Evolutionary conservation across 2,797 vertebrate genomes (phyloP), one percentile per base, ranked within the genome.

Genomic region (Argya squamiceps): DNA sequence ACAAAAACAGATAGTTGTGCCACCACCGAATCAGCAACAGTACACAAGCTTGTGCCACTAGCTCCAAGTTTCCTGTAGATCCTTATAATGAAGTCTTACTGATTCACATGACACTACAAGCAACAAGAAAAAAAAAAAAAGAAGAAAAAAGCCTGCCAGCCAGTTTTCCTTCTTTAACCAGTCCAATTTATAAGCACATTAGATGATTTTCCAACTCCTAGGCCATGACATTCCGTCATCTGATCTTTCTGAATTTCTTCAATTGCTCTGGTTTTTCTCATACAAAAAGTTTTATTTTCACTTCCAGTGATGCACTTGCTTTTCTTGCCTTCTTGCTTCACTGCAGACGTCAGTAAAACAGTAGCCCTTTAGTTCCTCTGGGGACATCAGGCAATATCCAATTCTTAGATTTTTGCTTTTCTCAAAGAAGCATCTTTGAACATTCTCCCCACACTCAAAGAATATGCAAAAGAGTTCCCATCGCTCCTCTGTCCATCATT

Each of bases 381-480:
- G 29, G n/a, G 36, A 59, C 22, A 78, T 2, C 29, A 32, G 6
- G 11, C 9, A 37, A 52, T 0, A 10, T 3, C 16, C 29, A 46
- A 20, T 9, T n/a, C 21, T 52, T 23, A 43, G 8, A 41, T 3
- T 29, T 15, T 3, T 14, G 9, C 3, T 19, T 8, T 36, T 12
- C 26, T 8, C 5, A 0, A 7, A 80, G 17, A 18, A 75, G 5
- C 7, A 46, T 10, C 58, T 43, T 81, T 24, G 23, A 44, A 32
- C 49, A 29, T 8, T 36, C 60, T 37, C 30, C 19, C 17, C 49
- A 17, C 1, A 10, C 27, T 21, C n/a, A 23, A 32, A 59, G 5
- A 37, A 10, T 1, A 60, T 0, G 34, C 4, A 15, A 13, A 50
- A 24, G 12, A 39, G 9, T 6, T 52, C 34, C 19, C 41, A 17